Evolutionary conservation across 2,797 vertebrate genomes (phyloP), one percentile per base, ranked within the genome.

Genomic region (Cyclopterus lumpus): DNA sequence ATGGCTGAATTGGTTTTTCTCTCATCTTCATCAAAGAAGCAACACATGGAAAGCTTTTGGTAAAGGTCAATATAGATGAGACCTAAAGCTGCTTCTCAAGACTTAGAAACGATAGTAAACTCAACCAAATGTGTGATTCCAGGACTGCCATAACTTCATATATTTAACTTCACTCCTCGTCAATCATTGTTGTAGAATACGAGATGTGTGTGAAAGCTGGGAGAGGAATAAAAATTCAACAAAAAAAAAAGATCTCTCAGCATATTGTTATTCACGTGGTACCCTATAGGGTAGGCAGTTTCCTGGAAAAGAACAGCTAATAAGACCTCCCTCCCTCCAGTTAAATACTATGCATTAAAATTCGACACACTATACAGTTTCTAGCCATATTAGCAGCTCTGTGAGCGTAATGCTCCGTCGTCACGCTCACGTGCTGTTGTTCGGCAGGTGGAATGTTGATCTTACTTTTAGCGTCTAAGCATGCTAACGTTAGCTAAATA

Each of bases 1-100:
- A 70, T 75, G 26, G 26, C 51, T 75, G 80, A 72, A 87, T 75
- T 86, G 77, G 53, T 26, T 80, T 88, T 83, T 88, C 81, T 89
- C 87, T 84, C 77, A 75, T 90, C 82, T 82, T 86, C 81, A 88
- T 88, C 86, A 89, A 82, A 87, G 82, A 75, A 67, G 62, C 38
- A 69, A 58, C 67, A 77, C 55, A 69, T 79, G 81, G 77, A 44
- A 72, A 67, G 44, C 71, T 79, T 46, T 46, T 6, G 18, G 44
- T 4, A 3, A 3, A 9, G 44, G 18, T n/a, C 18, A n/a, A 48
- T 9, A n/a, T n/a, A n/a, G 44, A 48, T 9, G 44, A 48, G n/a
- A 22, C 48, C n/a, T 24, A 12, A 51, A 22, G 48, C 3, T 12
- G 10, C 48, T 51, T 28, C 6, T 68, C 6, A n/a, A 63, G 34